Conservation (phyloP, 2,113 vertebrate species). For the Etia nguti region DNA sequence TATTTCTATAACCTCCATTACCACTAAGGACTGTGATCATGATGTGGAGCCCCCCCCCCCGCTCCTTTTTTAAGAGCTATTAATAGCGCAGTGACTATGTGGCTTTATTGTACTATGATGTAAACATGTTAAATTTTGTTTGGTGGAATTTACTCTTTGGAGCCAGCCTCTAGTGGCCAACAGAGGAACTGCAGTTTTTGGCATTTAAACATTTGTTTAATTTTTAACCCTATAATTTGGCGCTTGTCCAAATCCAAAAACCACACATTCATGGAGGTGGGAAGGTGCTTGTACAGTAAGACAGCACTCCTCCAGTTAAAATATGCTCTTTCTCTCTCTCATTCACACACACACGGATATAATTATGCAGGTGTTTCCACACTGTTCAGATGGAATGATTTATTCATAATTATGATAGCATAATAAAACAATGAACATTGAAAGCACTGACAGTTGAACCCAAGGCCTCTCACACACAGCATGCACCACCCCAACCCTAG, state of each 20-base stretch:
- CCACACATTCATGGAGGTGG: neutral
- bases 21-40: neutral
- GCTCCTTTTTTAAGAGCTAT: neutral
- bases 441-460: constrained; percentile 76
- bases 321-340: neutral
- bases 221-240: neutral
- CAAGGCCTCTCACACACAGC: constrained; percentile 84
- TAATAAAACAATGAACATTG: constrained; percentile 91
- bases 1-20: neutral
- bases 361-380: constrained; percentile 22
- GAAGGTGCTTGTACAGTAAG: neutral
- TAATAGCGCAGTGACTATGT: neutral
- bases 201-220: neutral
- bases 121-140: neutral
- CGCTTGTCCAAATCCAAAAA: neutral
- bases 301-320: neutral
- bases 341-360: neutral
- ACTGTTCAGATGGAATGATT: constrained; percentile 83
- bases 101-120: neutral
- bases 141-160: neutral
- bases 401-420: constrained; percentile 91
- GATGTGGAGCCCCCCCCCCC: fast-evolving
- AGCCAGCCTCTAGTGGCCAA: neutral
- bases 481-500: constrained; percentile 75
- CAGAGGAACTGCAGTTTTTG: neutral